Conservation (phyloP, 2,888 invertebrate genomes). For the Dryobotodes eremita region DNA sequence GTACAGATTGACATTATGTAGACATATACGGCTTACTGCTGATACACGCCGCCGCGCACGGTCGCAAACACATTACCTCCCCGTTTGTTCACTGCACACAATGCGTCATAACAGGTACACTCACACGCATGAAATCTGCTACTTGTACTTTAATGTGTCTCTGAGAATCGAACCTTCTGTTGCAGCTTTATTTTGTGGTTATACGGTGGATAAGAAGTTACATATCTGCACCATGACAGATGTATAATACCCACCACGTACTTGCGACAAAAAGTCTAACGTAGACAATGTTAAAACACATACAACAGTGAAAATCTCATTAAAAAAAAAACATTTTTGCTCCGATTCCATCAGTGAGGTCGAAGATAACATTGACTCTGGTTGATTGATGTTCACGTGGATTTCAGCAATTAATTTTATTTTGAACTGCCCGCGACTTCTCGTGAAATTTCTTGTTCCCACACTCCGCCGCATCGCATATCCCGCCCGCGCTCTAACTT, state of each 20-base stretch:
- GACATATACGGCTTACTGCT: slow-evolving; percentile 34
- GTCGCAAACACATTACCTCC: slow-evolving; percentile 29
- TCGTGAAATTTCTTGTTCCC: too few species aligned
- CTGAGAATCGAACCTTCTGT: slow-evolving; percentile 23
- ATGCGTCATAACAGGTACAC: slow-evolving; percentile 19
- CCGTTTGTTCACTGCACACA: slow-evolving; percentile 41
- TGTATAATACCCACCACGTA: not conserved
- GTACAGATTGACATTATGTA: slow-evolving; percentile 10
- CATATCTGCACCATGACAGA: slow-evolving; percentile 16
- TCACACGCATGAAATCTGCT: slow-evolving; percentile 4
- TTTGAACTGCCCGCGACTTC: not conserved
- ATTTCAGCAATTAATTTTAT: slow-evolving; percentile 6
- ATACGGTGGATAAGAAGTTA: slow-evolving; percentile 5
- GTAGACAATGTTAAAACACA: not conserved
- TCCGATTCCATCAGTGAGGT: not conserved
- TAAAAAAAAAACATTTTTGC: too few species aligned
- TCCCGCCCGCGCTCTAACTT: too few species aligned
- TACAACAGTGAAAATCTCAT: not conserved
- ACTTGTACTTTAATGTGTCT: not conserved
- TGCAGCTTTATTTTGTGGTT: not conserved
- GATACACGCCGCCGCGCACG: slow-evolving; percentile 23
- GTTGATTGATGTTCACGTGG: not conserved
- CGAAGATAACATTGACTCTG: not conserved
- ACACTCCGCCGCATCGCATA: too few species aligned
- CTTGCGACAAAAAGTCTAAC: not conserved